Conservation (phyloP, 2,113 vertebrate genomes). For the Cervus canadensis region DNA sequence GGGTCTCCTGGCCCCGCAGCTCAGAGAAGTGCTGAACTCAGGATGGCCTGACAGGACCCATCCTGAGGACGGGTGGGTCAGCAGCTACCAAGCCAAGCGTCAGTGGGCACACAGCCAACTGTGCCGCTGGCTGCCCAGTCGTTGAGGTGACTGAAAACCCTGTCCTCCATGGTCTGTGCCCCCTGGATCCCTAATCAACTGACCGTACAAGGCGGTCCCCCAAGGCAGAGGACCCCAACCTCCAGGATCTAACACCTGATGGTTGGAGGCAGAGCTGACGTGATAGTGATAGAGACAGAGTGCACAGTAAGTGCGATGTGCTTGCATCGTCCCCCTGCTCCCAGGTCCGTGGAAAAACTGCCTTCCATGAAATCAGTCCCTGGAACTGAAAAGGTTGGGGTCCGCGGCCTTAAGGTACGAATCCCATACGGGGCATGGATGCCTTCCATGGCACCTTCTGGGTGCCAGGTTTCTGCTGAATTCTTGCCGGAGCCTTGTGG, state of each 20-base stretch:
- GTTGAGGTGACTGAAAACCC: background rate
- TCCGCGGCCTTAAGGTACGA: fast-evolving
- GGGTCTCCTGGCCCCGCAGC: background rate
- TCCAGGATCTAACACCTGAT: background rate
- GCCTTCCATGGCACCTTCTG: background rate
- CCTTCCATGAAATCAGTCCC: background rate
- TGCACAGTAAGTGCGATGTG: background rate
- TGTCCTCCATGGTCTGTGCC: background rate
- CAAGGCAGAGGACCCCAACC: background rate
- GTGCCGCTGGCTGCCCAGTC: fast-evolving
- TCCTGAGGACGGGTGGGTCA: background rate
- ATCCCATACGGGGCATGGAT: fast-evolving
- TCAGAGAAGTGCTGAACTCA: background rate
- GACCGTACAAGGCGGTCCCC: background rate
- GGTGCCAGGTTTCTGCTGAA: background rate
- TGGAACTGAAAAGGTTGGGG: background rate
- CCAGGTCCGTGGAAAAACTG: background rate
- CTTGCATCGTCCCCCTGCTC: fast-evolving
- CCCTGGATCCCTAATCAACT: background rate
- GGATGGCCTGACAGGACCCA: background rate
- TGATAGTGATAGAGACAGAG: background rate
- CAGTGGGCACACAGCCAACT: background rate
- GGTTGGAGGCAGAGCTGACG: background rate
- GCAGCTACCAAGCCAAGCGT: background rate
- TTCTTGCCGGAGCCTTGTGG: background rate